Base-by-base conservation (phyloP, 2,797 vertebrate species). In the Sebastes nivosus region DNA sequence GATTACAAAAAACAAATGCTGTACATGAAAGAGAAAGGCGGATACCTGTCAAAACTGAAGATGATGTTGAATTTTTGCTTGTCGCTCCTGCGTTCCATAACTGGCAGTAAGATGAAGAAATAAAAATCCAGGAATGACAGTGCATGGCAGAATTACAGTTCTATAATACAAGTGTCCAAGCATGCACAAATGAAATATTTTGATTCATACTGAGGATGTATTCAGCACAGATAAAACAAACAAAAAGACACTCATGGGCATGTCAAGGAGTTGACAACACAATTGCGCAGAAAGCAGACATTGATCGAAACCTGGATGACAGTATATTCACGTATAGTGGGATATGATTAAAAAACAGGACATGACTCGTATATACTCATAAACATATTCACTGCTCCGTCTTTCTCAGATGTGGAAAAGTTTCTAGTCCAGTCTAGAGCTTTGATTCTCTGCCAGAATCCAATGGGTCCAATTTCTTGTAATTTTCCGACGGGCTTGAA, bases 261-360 rank as follows among this genome's bases (percentile, higher is more conserved):
- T 27, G 52, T 66, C 50, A 63, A 57, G 3, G 8, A 69, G 32
- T 27, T 81, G 72, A 78, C 59, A 63, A 67, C 27, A 76, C 42
- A 67, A 67, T 22, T 65, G 30, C 4, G 3, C 30, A 60, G 13
- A 66, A 74, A 59, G 61, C 52, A 59, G 67, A 30, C 27, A 55
- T 46, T 64, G 63, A 77, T 74, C 32, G 6, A 75, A 82, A 71
- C 52, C 54, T 42, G 16, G 16, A 16, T 79, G 58, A 64, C 50
- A 69, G 14, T 42, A 12, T 59, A 55, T 66, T 84, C 42, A 27
- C 6, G 2, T 22, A 67, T 29, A 54, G 16, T 52, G 27, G 46
- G 52, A 60, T 67, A 42, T 69, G 22, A 82, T 55, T 77, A 73
- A 80, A 80, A 67, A 60, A 18, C 10, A 22, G 8, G 4, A 72